Evolutionary conservation across 1,140 invertebrate species (phyloP).

Genomic region (Periplaneta americana): DNA sequence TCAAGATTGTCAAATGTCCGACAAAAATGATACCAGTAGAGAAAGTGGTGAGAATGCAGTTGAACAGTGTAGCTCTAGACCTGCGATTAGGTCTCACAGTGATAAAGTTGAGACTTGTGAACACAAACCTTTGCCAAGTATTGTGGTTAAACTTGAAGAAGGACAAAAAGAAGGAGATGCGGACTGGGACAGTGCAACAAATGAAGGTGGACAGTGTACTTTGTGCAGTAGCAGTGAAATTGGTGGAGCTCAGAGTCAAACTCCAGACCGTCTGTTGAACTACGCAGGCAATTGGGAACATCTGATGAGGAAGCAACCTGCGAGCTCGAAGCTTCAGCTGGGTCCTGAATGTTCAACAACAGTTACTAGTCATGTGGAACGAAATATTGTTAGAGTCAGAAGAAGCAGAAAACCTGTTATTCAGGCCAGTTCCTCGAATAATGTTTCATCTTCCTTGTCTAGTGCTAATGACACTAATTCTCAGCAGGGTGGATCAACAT

Average conservation of each 20-base stretch:
- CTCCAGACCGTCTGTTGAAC: neutral
- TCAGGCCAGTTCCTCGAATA: neutral
- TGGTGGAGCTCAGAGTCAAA: neutral
- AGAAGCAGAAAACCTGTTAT: neutral
- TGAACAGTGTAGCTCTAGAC: neutral
- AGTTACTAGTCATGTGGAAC: neutral
- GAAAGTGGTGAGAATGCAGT: neutral
- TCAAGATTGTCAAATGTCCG: neutral
- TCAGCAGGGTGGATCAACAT: neutral
- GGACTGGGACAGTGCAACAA: slow-evolving; percentile 11
- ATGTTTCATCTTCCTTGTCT: neutral
- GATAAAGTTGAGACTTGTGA: neutral
- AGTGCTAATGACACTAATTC: neutral
- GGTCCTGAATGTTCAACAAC: neutral
- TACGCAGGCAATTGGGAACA: slow-evolving; percentile 21
- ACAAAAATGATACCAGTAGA: neutral
- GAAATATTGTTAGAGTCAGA: neutral
- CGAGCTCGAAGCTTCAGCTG: neutral
- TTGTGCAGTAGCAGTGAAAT: slow-evolving; percentile 6
- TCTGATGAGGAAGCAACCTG: neutral
- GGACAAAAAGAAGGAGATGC: neutral
- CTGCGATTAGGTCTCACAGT: neutral
- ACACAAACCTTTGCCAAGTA: neutral
- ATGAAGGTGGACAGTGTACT: slow-evolving; percentile 11
- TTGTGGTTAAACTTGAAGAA: neutral